Base-by-base conservation (phyloP, 2,888 invertebrate genomes). In the Zaprionus lineosus region DNA sequence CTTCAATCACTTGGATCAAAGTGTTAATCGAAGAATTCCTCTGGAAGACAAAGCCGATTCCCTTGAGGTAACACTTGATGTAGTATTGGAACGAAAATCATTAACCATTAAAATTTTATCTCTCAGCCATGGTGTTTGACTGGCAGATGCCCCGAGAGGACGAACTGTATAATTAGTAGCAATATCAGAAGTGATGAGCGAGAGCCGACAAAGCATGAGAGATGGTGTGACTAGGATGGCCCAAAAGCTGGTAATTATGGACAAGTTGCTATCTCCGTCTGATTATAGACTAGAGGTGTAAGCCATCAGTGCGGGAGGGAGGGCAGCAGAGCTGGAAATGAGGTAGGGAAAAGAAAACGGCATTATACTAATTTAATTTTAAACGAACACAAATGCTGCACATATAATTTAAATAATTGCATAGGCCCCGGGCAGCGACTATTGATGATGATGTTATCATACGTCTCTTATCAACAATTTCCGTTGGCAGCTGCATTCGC, bases 311-410 rank as follows among this genome's bases (percentile, higher is more conserved):
- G 46, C n/a, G 16, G 29, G 29, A 29, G n/a, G 7, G 3, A 12
- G 4, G 6, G 7, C n/a, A 31, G 9, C 7, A 31, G 12, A 9
- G 29, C n/a, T 3, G n/a, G n/a, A 14, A 31, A 12, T 8, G 26
- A 16, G 33, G 14, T 3, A 28, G 28, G 29, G 11, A 34, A 68
- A 57, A 61, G 64, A 50, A 56, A 50, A 60, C 53, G 37, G 58
- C 69, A 82, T 77, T 78, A 78, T 74, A 77, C 76, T 77, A 77
- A 82, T 77, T 77, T 78, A 72, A 77, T 77, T 77, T 77, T 77
- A 77, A 77, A 77, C 82, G 77, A 77, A 81, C 82, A 69, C 65
- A 72, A 74, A 74, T 61, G 82, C 50, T 37, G 69, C 48, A 69
- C 60, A 69, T 77, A 82, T 77, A 77, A 77, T 77, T 77, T 82